Evolutionary conservation across 2,888 invertebrate species (phyloP), one percentile per base, ranked within the genome.

Genomic region (Hirudinaria manillensis): DNA sequence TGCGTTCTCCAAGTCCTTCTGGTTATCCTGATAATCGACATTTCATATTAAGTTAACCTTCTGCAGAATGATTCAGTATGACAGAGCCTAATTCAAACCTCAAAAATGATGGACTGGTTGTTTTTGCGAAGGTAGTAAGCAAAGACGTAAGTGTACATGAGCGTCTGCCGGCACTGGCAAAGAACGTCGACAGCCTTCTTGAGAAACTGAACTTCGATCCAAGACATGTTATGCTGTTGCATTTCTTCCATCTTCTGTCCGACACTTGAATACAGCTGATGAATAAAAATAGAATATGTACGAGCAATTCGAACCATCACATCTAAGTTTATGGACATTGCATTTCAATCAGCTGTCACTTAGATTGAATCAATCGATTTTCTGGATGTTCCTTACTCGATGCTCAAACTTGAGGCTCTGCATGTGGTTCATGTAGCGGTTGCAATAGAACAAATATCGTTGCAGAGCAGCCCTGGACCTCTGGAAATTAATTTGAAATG

Each of bases 131-230:
- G 89, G 87, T 98, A 99, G 88, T 94, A 99, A 82, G 98, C 98
- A 89, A 99, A 99, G 81, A 97, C 97, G 86, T 99, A 99, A 72
- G 98, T 98, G 88, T 94, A 98, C 96, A 98, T 98, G 76, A 98
- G 89, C 27, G 97, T 97, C 87, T 97, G 95, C 80, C 98, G 90
- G 88, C 97, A 98, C 86, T 93, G 93, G 87, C 95, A 96, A 77
- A 97, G 89, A 19, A 87, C 85, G 79, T 87, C 87, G 24, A 88
- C 87, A 76, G 98, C 98, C 86, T 95, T 93, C 87, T 93, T 93
- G 82, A 99, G 88, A 87, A 98, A 99, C 89, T 99, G 98, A 78
- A 97, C 96, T 90, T 99, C 98, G 83, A 98, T 98, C 98, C 98
- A 99, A 80, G 95, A 95, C 96, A 98, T 97, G 85, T 94, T 95